Evolutionary conservation across 2,113 vertebrate genomes (phyloP).

Genomic region (Triplophysa siluroides): DNA sequence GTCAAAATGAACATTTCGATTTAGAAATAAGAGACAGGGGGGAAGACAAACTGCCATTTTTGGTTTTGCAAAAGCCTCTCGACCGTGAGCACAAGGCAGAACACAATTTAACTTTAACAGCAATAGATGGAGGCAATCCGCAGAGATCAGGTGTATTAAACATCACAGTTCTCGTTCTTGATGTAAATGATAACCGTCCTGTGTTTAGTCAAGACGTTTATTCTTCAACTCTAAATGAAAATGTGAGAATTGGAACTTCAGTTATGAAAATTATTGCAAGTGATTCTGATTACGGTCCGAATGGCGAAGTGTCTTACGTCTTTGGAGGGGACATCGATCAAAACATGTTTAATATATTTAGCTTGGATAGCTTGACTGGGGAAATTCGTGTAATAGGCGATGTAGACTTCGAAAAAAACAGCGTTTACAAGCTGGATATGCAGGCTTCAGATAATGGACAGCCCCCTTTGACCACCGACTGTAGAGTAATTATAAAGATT

Average conservation of each 20-base stretch:
- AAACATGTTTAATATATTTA: conserved; percentile 35
- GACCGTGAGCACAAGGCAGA: conserved; percentile 50
- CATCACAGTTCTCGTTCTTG: conserved; percentile 49
- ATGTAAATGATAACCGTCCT: conserved; percentile 55
- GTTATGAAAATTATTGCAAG: conserved; percentile 42
- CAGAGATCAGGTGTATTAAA: conserved; percentile 45
- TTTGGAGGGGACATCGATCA: conserved; percentile 19
- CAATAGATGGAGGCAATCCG: conserved; percentile 54
- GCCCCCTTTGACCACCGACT: conserved; percentile 28
- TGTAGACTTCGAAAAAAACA: conserved; percentile 48
- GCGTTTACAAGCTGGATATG: conserved; percentile 48
- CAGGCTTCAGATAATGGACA: conserved; percentile 53
- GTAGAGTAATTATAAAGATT: conserved; percentile 54
- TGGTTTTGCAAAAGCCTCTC: conserved; percentile 54
- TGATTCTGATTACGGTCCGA: conserved; percentile 51
- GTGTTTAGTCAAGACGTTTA: conserved; percentile 51
- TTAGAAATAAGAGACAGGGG: conserved; percentile 41
- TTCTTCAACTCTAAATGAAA: conserved; percentile 50
- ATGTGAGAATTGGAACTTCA: conserved; percentile 35
- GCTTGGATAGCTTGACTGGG: conserved; percentile 33
- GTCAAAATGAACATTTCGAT: conserved; percentile 51
- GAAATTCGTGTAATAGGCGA: conserved; percentile 40
- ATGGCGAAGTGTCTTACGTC: conserved; percentile 46
- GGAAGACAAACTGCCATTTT: conserved; percentile 47
- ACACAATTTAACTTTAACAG: conserved; percentile 47